phyloP scores from a whole-genome alignment of 2,113 vertebrate genomes.

The Atherinomorus stipes region DNA sequence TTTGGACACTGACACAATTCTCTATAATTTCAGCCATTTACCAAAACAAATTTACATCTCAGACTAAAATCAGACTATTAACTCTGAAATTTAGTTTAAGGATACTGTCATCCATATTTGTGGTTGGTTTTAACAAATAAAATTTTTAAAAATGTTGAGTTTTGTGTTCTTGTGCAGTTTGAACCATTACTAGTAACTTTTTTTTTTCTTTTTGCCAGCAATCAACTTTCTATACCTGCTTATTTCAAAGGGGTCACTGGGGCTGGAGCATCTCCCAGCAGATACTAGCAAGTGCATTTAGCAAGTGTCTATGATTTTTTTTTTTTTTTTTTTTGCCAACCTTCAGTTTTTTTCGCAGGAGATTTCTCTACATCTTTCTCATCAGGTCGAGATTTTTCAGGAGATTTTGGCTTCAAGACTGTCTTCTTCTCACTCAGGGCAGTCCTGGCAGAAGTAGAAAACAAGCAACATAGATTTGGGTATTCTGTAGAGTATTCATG shows the following conservation, averaged over 20 bases:
- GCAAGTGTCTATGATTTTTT: neutral
- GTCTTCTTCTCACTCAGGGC: constrained; percentile 97
- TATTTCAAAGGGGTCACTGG: no score
- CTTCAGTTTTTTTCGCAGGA: constrained; percentile 95
- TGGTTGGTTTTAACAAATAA: neutral
- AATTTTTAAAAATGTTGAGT: neutral
- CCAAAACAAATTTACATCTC: no score
- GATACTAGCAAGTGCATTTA: neutral
- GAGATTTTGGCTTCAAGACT: constrained; percentile 94
- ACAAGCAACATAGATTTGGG: neutral
- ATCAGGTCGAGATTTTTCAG: constrained; percentile 94
- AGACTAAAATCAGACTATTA: no score
- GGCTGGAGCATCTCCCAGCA: no score
- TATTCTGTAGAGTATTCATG: neutral
- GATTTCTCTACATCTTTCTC: constrained; percentile 97
- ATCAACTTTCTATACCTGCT: neutral
- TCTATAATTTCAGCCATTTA: no score
- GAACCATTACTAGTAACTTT: neutral
- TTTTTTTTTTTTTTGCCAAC: constrained; percentile 69
- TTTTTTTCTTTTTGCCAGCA: neutral
- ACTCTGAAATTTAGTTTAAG: no score
- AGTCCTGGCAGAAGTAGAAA: constrained; percentile 81
- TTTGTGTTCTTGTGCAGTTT: no score
- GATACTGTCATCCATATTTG: no score
- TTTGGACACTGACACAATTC: no score